phyloP scores from a whole-genome alignment of 2,113 vertebrate genomes.

The Phrynosoma platyrhinos region DNA sequence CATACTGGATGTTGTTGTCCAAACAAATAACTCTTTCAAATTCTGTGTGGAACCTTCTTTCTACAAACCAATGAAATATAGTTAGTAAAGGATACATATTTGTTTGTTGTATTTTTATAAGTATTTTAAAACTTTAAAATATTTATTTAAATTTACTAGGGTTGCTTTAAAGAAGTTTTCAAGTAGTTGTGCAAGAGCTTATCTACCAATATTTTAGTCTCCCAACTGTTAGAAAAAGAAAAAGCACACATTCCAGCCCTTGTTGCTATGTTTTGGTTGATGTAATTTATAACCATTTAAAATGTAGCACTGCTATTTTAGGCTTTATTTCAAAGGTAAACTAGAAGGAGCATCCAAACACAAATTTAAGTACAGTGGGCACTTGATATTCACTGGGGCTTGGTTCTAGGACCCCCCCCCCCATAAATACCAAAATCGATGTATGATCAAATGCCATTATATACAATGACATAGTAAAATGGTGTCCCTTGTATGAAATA shows the following conservation, averaged over 20 bases:
- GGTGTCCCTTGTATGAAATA: too few species aligned
- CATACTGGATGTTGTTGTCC: background rate
- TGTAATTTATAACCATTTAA: constrained; percentile 5
- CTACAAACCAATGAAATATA: background rate
- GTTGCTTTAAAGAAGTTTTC: constrained; percentile 6
- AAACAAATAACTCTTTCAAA: background rate
- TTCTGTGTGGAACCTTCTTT: background rate
- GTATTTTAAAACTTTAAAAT: background rate
- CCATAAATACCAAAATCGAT: too few species aligned
- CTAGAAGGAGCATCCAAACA: constrained; percentile 9
- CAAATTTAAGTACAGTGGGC: background rate
- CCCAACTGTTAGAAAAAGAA: background rate
- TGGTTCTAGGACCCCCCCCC: too few species aligned
- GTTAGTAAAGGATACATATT: background rate
- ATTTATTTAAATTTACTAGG: background rate
- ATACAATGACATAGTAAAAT: too few species aligned
- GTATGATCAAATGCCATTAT: too few species aligned
- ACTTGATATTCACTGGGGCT: too few species aligned
- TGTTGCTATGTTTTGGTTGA: background rate
- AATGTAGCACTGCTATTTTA: background rate
- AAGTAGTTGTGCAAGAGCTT: background rate
- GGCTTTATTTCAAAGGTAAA: constrained; percentile 20
- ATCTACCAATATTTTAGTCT: background rate
- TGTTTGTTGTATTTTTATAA: background rate
- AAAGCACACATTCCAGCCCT: background rate